Evolutionary conservation across 64 coral and sea anemone genomes (phyloP).

Genomic region (Actinia equina): DNA sequence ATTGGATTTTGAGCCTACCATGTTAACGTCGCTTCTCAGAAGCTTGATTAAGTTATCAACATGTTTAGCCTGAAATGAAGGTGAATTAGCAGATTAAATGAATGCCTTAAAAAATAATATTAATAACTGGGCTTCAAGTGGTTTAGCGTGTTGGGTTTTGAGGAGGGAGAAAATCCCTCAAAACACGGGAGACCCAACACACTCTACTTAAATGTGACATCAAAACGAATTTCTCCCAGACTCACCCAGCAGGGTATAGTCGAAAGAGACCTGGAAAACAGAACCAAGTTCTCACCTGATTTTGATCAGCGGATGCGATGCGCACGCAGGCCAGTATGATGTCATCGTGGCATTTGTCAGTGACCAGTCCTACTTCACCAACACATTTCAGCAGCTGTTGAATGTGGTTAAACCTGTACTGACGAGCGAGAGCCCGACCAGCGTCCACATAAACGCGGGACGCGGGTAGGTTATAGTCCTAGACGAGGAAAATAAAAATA

Average conservation of each 20-base stretch:
- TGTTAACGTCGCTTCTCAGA: slow-evolving; percentile 72
- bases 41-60: slow-evolving; percentile 83
- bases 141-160: no score
- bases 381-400: slow-evolving; percentile 75
- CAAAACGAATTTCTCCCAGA: no score
- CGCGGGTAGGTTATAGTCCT: slow-evolving; percentile 93
- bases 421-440: slow-evolving; percentile 78
- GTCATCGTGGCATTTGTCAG: slow-evolving; percentile 87
- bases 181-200: no score
- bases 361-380: slow-evolving; percentile 74
- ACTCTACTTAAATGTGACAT: no score
- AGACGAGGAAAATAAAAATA: not conserved
- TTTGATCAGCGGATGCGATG: slow-evolving; percentile 82
- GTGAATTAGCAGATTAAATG: no score
- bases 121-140: no score
- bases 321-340: slow-evolving; percentile 87
- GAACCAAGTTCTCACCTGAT: slow-evolving; percentile 45
- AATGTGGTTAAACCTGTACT: slow-evolving; percentile 86
- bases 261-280: not conserved
- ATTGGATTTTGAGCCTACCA: slow-evolving; percentile 40
- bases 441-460: slow-evolving; percentile 76
- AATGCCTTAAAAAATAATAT: no score
- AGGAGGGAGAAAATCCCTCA: no score
- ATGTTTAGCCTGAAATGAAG: slow-evolving; percentile 65
- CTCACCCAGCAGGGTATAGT: no score